Conservation (phyloP, 2,797 vertebrate genomes). For the Otus scops region DNA sequence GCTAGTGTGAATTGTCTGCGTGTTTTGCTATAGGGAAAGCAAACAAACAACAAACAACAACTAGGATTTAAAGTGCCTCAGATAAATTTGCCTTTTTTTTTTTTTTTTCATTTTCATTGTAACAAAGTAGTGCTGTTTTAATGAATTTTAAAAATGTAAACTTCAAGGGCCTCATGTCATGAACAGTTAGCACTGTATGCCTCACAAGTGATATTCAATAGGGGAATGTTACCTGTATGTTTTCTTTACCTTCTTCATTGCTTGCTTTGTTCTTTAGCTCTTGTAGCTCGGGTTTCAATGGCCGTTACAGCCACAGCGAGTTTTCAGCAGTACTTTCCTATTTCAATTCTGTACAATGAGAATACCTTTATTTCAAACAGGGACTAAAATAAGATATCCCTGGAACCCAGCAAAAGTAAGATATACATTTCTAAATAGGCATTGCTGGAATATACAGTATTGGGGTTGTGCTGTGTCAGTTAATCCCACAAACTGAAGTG, state of each 20-base stretch:
- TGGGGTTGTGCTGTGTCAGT: not conserved
- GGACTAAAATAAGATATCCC: not conserved
- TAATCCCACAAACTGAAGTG: not conserved
- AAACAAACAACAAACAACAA: not conserved
- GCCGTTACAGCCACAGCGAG: fast-evolving
- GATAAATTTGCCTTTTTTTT: not conserved
- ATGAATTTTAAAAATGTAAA: not conserved
- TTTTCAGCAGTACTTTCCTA: not conserved
- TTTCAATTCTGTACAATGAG: not conserved
- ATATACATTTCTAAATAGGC: not conserved
- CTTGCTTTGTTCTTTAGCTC: not conserved
- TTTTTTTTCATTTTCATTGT: not conserved
- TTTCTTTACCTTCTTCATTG: not conserved
- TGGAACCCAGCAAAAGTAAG: not conserved
- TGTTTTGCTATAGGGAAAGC: not conserved
- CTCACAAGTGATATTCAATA: not conserved
- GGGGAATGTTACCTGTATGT: not conserved
- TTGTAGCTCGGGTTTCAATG: fast-evolving
- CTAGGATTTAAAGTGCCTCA: not conserved
- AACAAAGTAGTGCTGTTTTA: not conserved
- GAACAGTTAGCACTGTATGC: not conserved
- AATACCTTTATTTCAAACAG: not conserved
- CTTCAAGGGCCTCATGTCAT: not conserved
- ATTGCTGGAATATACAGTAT: not conserved
- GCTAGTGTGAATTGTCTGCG: not conserved